Percentiles rank a stretch among this genome's conserved stretches.
These are phyloP conservation scores for Channa argus DNA, from an alignment of 2,113 vertebrate species.

Conservation along the genomic window DNA sequence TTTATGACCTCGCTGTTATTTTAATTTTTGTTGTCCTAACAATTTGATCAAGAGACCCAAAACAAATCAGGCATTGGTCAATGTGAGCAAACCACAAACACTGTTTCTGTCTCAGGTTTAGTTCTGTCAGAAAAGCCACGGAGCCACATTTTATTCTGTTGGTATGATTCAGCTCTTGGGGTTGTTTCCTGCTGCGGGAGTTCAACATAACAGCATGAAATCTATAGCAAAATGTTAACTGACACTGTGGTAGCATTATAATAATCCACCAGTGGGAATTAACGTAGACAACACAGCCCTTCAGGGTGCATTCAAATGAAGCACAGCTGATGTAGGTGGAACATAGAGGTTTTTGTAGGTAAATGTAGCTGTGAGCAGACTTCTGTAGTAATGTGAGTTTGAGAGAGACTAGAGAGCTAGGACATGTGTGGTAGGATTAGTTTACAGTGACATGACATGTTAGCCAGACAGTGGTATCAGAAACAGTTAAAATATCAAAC, in stretches of 20 bases:
- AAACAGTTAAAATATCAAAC: too few species aligned
- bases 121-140: not conserved
- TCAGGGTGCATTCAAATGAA: constrained; percentile 29
- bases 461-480: too few species aligned
- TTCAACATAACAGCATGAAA: constrained; percentile 39
- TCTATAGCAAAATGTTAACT: constrained; percentile 53
- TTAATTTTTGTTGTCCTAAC: not conserved
- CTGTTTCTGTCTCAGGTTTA: not conserved
- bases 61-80: not conserved
- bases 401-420: not conserved
- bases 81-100: not conserved
- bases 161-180: constrained; percentile 13
- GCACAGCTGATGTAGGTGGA: constrained; percentile 26
- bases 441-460: too few species aligned
- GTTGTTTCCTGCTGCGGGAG: constrained; percentile 17
- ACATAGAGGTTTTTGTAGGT: not conserved
- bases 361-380: constrained; percentile 13
- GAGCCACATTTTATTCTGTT: not conserved
- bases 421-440: not conserved
- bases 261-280: constrained; percentile 51
- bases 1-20: not conserved
- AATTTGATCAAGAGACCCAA: not conserved
- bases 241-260: constrained; percentile 46
- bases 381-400: not conserved
- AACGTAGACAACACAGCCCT: constrained; percentile 28